A percentile compares a stretch with the other conserved stretches of the same genome.
Evolutionary conservation across 2,888 invertebrate genomes (phyloP).

Genomic region (Cheilosia pagana): DNA sequence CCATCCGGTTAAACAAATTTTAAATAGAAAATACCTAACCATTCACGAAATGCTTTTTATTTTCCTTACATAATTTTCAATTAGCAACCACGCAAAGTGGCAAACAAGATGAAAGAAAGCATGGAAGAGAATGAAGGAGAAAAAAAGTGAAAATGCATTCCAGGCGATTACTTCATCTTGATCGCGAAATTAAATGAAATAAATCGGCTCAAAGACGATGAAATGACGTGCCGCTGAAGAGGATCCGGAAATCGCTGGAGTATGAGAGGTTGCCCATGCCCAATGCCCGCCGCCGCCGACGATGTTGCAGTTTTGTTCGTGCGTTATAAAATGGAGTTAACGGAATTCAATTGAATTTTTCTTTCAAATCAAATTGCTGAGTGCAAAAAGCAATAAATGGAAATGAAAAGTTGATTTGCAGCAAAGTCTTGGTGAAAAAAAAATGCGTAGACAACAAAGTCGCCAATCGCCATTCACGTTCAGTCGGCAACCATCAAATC

Average conservation of each 20-base stretch:
- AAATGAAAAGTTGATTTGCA: constrained; percentile 17
- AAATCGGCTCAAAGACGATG: constrained; percentile 38
- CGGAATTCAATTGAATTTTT: constrained; percentile 16
- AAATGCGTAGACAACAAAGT: constrained; percentile 7
- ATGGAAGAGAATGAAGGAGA: constrained; percentile 3
- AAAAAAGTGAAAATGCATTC: constrained; percentile 57
- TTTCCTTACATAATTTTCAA: constrained; percentile 53
- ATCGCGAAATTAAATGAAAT: constrained; percentile 57
- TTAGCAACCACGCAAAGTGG: constrained; percentile 57
- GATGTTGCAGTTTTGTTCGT: too few relatives aligned
- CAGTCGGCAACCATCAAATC: not conserved
- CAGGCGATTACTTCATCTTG: constrained; percentile 58
- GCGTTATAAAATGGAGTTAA: not conserved
- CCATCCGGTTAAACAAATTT: constrained; percentile 30
- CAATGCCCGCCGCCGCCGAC: too few relatives aligned
- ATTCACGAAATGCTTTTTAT: constrained; percentile 2
- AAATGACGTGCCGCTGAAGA: constrained; percentile 11
- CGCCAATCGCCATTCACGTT: constrained; percentile 1
- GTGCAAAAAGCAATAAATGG: too few relatives aligned
- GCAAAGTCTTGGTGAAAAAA: constrained; percentile 1
- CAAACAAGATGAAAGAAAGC: constrained; percentile 38
- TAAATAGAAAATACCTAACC: constrained; percentile 13
- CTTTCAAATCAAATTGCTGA: not conserved
- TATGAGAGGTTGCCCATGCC: constrained; percentile 12
- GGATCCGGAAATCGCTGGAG: constrained; percentile 41